These are phyloP conservation scores for Hypothenemus hampei DNA, from an alignment of 1,140 invertebrate genomes.

Conservation along the genomic window DNA sequence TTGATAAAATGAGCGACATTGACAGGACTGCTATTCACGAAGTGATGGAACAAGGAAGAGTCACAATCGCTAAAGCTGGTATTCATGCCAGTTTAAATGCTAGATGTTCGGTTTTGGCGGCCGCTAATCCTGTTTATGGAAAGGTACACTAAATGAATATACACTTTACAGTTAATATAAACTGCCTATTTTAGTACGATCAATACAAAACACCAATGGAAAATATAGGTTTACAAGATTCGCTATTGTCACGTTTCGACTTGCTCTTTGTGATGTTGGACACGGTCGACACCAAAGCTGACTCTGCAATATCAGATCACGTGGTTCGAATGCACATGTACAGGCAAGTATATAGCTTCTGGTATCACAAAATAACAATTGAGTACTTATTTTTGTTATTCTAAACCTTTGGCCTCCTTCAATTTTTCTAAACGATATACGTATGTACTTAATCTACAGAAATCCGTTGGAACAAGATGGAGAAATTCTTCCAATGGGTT, in stretches of 20 bases:
- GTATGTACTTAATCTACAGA: constrained; percentile 45
- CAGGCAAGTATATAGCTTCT: constrained; percentile 48
- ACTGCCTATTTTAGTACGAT: constrained; percentile 73
- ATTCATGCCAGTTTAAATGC: constrained; percentile 98
- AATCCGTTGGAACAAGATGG: constrained; percentile 91
- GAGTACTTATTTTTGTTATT: not conserved
- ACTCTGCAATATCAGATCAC: constrained; percentile 91
- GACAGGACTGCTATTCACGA: constrained; percentile 99
- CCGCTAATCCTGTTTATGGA: constrained; percentile 99
- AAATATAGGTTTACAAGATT: constrained; percentile 98
- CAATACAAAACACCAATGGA: constrained; percentile 99
- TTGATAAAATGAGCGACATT: constrained; percentile 99
- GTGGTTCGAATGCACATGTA: constrained; percentile 97
- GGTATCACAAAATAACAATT: not conserved
- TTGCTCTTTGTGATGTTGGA: constrained; percentile 97
- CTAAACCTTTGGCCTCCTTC: no score
- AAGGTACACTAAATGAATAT: constrained; percentile 58
- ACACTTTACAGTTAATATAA: not conserved
- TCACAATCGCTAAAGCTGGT: constrained; percentile 98
- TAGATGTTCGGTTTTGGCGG: constrained; percentile 94
- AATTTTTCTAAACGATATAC: no score
- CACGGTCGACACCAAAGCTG: constrained; percentile 82
- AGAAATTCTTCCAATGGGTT: constrained; percentile 80
- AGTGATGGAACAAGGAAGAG: constrained; percentile 93
- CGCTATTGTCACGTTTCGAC: constrained; percentile 97